Evolutionary conservation across 2,888 invertebrate genomes (phyloP).

Genomic region (Julus scanicus): DNA sequence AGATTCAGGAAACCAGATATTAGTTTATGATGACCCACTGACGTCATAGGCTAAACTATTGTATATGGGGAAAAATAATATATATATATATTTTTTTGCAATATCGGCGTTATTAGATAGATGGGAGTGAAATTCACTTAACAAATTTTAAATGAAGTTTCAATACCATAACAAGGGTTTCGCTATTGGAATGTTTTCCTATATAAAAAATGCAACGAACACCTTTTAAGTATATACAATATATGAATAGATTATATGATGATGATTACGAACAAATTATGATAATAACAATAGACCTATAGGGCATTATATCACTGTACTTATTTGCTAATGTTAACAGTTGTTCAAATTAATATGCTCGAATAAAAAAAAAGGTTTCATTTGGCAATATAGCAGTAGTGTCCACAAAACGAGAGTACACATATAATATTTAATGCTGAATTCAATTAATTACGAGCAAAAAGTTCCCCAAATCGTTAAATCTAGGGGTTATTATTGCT

Average conservation of each 20-base stretch:
- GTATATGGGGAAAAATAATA: too few species aligned
- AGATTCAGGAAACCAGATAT: not conserved
- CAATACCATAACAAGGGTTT: not conserved
- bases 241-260: not conserved
- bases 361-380: conserved; percentile 30
- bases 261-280: conserved; percentile 8
- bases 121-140: not conserved
- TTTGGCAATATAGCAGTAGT: conserved; percentile 19
- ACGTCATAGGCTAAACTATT: too few species aligned
- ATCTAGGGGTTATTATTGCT: not conserved
- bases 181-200: not conserved
- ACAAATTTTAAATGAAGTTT: not conserved
- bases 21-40: not conserved
- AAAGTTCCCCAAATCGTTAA: not conserved
- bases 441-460: conserved; percentile 7
- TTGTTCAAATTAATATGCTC: not conserved
- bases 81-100: not conserved
- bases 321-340: conserved; percentile 28
- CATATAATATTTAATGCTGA: conserved; percentile 30
- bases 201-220: not conserved
- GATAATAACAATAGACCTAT: conserved; percentile 12
- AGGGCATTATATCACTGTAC: conserved; percentile 30
- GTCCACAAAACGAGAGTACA: conserved; percentile 24
- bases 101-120: not conserved
- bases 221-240: conserved; percentile 23